A percentile compares a stretch with the other conserved stretches of the same genome.
Evolutionary conservation across 2,797 vertebrate species (phyloP).

Genomic region (Gobio occitaniae): DNA sequence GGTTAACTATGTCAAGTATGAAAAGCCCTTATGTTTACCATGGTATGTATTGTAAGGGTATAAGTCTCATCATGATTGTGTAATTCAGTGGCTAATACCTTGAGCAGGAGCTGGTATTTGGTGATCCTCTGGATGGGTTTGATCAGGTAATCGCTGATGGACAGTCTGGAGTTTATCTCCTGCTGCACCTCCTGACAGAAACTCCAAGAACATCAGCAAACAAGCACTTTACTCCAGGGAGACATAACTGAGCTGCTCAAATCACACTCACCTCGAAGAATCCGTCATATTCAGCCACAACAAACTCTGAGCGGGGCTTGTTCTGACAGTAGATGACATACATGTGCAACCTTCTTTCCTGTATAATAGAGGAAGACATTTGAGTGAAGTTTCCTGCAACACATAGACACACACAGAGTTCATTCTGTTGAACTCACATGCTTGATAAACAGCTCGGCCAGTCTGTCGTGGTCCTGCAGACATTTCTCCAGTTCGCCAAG

Average conservation of each 20-base stretch:
- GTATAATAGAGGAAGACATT: conserved; percentile 33
- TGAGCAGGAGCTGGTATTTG: conserved; percentile 96
- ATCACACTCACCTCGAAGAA: conserved; percentile 90
- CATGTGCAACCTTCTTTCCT: conserved; percentile 96
- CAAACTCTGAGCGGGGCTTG: conserved; percentile 93
- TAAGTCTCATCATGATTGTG: not conserved
- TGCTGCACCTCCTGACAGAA: conserved; percentile 89
- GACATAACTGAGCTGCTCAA: not conserved
- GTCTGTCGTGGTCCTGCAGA: conserved; percentile 89
- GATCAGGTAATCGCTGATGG: conserved; percentile 95
- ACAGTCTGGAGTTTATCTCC: conserved; percentile 92
- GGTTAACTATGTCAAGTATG: not conserved
- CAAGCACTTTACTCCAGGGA: not conserved
- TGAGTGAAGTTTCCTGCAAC: conserved; percentile 1
- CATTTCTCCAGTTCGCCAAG: conserved; percentile 93
- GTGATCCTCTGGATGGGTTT: conserved; percentile 99
- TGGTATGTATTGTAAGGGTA: not conserved
- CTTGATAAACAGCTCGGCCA: conserved; percentile 96
- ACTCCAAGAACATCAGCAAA: conserved; percentile 52
- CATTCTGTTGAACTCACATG: conserved; percentile 83
- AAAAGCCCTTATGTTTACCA: not conserved
- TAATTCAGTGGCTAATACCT: conserved; percentile 77
- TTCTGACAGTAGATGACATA: conserved; percentile 98
- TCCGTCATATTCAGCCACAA: conserved; percentile 92
- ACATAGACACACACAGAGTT: conserved; percentile 17